These are phyloP conservation scores for Fulmarus glacialis DNA, from an alignment of 2,113 vertebrate species.

Conservation along the genomic window DNA sequence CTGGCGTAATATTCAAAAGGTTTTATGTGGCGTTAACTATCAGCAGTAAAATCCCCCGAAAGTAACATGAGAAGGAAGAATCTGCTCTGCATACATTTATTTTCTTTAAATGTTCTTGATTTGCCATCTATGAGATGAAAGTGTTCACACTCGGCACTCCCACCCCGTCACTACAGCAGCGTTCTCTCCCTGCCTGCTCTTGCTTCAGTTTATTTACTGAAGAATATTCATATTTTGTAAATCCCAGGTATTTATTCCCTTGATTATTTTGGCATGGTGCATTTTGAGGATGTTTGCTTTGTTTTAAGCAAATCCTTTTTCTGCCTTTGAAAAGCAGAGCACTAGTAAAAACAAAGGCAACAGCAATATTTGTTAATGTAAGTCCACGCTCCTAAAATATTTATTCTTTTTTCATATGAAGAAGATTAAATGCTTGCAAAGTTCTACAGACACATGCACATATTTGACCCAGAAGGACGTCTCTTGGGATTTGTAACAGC, in stretches of 20 bases:
- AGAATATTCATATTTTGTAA: constrained; percentile 75
- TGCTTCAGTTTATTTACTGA: constrained; percentile 48
- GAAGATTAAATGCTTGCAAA: constrained; percentile 76
- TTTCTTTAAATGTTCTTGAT: constrained; percentile 58
- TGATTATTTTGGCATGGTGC: constrained; percentile 74
- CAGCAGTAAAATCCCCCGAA: constrained; percentile 39
- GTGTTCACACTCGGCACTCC: background rate
- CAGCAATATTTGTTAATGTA: constrained; percentile 70
- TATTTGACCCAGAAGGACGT: constrained; percentile 70
- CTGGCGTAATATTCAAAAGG: background rate
- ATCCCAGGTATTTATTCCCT: constrained; percentile 68
- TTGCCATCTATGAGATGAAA: constrained; percentile 28
- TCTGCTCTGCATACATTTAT: constrained; percentile 53
- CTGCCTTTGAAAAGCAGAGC: constrained; percentile 68
- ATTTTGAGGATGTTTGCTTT: constrained; percentile 77
- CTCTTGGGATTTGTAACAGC: constrained; percentile 76
- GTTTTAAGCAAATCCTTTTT: constrained; percentile 72
- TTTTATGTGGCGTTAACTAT: constrained; percentile 54
- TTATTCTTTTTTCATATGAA: constrained; percentile 75
- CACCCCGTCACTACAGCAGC: background rate
- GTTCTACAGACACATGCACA: constrained; percentile 69
- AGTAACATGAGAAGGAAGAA: constrained; percentile 42
- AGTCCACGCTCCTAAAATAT: constrained; percentile 74
- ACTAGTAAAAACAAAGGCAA: constrained; percentile 75
- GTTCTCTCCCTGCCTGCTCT: background rate